Percentiles rank a stretch among this genome's conserved stretches.
Conservation (phyloP, 2,797 vertebrate genomes). For the Garrulus glandarius region DNA sequence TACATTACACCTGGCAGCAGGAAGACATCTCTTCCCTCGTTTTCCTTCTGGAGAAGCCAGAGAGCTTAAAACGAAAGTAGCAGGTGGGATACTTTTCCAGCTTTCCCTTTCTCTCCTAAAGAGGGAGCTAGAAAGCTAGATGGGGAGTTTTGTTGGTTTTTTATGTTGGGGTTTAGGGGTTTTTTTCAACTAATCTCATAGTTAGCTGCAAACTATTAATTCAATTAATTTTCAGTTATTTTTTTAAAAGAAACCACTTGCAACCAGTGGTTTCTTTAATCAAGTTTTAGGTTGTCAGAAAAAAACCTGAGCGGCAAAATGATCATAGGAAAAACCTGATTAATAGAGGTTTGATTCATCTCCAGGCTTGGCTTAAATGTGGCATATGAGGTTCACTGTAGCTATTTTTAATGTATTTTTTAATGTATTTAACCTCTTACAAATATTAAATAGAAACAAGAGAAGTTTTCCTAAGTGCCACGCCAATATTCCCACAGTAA, state of each 20-base stretch:
- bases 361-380: neutral
- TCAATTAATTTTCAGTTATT: neutral
- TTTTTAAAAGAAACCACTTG: neutral
- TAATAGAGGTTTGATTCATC: neutral
- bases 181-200: neutral
- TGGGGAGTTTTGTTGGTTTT: fast-evolving
- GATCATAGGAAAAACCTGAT: neutral
- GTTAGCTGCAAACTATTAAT: neutral
- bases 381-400: neutral
- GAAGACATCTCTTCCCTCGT: neutral
- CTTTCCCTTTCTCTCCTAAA: neutral
- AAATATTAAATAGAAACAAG: neutral
- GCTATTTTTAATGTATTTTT: neutral
- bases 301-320: neutral
- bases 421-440: neutral
- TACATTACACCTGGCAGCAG: neutral
- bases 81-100: neutral
- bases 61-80: slow-evolving; percentile 11
- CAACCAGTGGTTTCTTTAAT: neutral
- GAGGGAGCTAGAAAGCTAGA: neutral
- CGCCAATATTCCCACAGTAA: neutral
- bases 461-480: neutral
- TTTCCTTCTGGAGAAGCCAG: slow-evolving; percentile 4
- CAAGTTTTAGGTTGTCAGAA: neutral
- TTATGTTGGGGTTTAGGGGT: neutral